These are phyloP conservation scores for Melanotaenia parkinsoni DNA, from an alignment of 2,797 vertebrate genomes.

Conservation along the genomic window DNA sequence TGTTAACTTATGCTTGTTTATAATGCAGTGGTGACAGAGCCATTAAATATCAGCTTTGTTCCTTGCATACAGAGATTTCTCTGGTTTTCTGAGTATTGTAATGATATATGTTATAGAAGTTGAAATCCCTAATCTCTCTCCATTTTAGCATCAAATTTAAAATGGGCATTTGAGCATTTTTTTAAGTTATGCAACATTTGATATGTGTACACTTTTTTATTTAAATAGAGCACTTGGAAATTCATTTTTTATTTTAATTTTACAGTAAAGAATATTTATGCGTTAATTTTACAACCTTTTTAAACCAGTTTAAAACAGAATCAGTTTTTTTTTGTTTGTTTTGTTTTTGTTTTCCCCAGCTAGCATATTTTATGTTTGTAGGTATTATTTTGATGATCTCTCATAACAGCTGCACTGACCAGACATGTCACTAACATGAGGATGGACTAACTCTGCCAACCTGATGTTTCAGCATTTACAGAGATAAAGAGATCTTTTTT, in stretches of 20 bases:
- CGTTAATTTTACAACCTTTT: neutral
- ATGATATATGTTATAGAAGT: neutral
- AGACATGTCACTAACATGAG: neutral
- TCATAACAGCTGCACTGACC: neutral
- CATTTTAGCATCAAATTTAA: neutral
- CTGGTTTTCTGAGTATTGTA: neutral
- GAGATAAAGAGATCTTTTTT: neutral
- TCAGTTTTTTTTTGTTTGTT: neutral
- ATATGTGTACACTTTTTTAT: neutral
- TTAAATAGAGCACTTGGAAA: no score
- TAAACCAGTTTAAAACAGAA: neutral
- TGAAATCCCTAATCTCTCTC: neutral
- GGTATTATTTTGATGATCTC: neutral
- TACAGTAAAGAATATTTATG: neutral
- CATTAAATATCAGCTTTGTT: neutral
- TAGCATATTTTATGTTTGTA: neutral
- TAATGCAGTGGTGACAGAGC: neutral
- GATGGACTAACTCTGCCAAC: neutral
- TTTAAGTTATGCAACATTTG: neutral
- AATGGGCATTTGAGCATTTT: neutral
- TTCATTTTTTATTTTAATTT: neutral
- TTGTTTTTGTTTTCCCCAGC: no score
- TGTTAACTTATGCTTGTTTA: neutral
- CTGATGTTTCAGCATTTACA: conserved; percentile 10
- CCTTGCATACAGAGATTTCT: neutral